Evolutionary conservation across 2,888 invertebrate species (phyloP).

Genomic region (Eurois occulta): DNA sequence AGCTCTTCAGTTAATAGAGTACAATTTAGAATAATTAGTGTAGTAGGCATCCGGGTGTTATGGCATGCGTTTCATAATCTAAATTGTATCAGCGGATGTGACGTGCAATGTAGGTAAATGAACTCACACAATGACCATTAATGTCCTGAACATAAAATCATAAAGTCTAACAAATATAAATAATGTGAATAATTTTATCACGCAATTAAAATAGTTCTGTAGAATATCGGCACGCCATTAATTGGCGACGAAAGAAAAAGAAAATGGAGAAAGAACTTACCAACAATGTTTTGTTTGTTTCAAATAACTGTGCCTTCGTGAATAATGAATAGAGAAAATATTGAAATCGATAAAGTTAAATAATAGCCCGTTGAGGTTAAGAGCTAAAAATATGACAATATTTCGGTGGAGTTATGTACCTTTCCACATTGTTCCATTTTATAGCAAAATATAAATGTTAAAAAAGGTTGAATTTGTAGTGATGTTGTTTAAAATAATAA

Average conservation of each 20-base stretch:
- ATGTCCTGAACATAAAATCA: conserved; percentile 21
- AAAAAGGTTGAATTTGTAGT: not conserved
- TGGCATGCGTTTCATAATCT: conserved; percentile 45
- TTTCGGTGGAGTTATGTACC: not conserved
- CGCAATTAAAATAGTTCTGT: conserved; percentile 6
- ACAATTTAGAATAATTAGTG: conserved; percentile 52
- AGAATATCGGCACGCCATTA: not conserved
- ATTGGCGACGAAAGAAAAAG: not conserved
- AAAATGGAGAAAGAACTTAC: not conserved
- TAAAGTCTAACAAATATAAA: conserved; percentile 18
- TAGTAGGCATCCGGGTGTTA: conserved; percentile 29
- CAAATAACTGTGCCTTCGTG: conserved; percentile 1
- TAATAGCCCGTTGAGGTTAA: not conserved
- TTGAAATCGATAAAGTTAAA: not conserved
- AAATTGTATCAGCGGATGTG: conserved; percentile 53
- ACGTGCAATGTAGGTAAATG: conserved; percentile 43
- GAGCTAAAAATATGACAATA: not conserved
- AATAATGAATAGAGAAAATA: not conserved
- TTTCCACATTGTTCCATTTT: not conserved
- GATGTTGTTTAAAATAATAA: not conserved
- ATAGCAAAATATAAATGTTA: not conserved
- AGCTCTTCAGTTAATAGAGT: conserved; percentile 40
- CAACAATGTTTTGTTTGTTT: not conserved
- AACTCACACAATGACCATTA: conserved; percentile 40
- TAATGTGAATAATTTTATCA: conserved; percentile 25